These are phyloP conservation scores for Drosophila suboccidentalis DNA, from an alignment of 2,888 invertebrate species.

Conservation along the genomic window DNA sequence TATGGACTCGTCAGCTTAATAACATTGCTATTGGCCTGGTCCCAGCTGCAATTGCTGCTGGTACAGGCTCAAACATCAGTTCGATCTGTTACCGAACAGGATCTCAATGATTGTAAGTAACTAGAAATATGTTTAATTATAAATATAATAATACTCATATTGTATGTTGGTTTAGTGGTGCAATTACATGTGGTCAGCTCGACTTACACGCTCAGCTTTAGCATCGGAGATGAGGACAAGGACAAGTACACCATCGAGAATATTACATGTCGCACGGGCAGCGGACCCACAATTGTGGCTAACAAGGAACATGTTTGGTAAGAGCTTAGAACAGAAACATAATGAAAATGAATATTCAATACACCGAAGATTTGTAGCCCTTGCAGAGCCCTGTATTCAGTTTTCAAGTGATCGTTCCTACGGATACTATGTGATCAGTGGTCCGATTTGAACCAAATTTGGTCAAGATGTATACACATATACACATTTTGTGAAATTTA, in stretches of 20 bases:
- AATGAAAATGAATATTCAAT: too few relatives aligned
- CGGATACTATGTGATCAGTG: too few relatives aligned
- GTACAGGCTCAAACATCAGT: conserved; percentile 19
- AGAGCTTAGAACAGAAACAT: neutral
- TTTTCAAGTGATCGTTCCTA: too few relatives aligned
- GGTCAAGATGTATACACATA: too few relatives aligned
- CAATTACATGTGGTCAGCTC: conserved; percentile 57
- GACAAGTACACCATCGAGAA: conserved; percentile 65
- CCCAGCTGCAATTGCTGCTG: conserved; percentile 30
- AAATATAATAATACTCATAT: too few relatives aligned
- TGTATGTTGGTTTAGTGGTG: conserved; percentile 27
- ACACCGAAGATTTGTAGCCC: too few relatives aligned
- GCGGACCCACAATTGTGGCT: conserved; percentile 36
- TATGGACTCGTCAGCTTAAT: conserved; percentile 45
- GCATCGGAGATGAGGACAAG: conserved; percentile 56
- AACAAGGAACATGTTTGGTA: conserved; percentile 73
- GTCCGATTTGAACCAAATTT: too few relatives aligned
- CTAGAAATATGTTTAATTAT: too few relatives aligned
- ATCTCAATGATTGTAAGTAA: conserved; percentile 50
- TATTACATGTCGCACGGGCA: conserved; percentile 67
- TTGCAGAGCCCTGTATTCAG: too few relatives aligned
- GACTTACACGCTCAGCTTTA: conserved; percentile 64
- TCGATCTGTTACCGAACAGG: conserved; percentile 27
- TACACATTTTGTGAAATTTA: too few relatives aligned
- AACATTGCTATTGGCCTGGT: conserved; percentile 37